These are phyloP conservation scores for Copidosoma aretas DNA, from an alignment of 2,888 invertebrate species.

Conservation along the genomic window DNA sequence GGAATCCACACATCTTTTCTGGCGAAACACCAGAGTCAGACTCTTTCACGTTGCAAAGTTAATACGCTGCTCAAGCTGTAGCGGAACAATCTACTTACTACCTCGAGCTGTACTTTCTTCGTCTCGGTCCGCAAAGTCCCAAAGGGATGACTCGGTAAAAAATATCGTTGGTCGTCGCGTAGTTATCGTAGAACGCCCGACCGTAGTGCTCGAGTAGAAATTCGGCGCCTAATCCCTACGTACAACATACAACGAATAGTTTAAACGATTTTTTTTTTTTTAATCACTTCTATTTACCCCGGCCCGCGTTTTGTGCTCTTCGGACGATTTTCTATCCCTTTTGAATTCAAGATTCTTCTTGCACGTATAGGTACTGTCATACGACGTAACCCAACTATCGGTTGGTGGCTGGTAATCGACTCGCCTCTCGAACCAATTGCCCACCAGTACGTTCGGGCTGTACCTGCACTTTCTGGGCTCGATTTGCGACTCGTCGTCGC, in stretches of 20 bases:
- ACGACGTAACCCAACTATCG: conserved; percentile 26
- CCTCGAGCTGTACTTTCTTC: conserved; percentile 16
- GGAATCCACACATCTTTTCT: conserved; percentile 35
- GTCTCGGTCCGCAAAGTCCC: conserved; percentile 20
- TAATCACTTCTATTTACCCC: conserved; percentile 24
- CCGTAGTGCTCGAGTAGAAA: conserved; percentile 23
- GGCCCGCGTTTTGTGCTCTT: conserved; percentile 5
- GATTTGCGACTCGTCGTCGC: conserved; percentile 4
- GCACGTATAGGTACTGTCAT: conserved; percentile 27
- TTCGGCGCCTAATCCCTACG: conserved; percentile 23
- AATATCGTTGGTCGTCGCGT: conserved; percentile 30
- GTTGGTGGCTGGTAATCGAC: conserved; percentile 11
- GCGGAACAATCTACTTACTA: not conserved
- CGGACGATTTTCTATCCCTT: too few relatives aligned
- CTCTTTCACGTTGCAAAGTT: not conserved
- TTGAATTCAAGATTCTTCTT: conserved; percentile 17
- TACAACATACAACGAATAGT: not conserved
- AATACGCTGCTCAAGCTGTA: too few relatives aligned
- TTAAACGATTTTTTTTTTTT: not conserved
- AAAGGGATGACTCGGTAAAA: conserved; percentile 15
- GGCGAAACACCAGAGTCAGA: not conserved
- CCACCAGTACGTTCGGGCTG: conserved; percentile 21
- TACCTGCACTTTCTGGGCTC: conserved; percentile 31
- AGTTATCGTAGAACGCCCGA: conserved; percentile 16
- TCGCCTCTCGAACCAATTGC: conserved; percentile 34